A percentile compares a stretch with the other conserved stretches of the same genome.
phyloP scores from a whole-genome alignment of 1,140 invertebrate species.

The Amphibalanus amphitrite region DNA sequence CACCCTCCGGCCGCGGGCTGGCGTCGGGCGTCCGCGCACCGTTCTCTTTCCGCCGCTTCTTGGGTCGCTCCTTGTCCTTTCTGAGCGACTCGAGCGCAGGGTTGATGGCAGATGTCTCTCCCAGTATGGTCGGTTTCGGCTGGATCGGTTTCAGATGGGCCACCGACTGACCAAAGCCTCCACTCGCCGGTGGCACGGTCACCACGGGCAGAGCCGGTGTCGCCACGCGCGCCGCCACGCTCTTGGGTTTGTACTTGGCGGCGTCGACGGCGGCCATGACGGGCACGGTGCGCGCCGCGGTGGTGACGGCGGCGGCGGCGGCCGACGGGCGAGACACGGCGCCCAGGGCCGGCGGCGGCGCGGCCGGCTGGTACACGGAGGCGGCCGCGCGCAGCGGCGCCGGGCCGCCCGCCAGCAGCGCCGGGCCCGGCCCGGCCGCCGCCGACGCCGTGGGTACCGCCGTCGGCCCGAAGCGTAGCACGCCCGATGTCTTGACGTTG shows the following conservation, averaged over 20 bases:
- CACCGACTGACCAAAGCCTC: conserved; percentile 7
- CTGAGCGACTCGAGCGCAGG: conserved; percentile 7
- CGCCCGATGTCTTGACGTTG: neutral
- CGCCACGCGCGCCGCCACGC: neutral
- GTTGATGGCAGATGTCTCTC: conserved; percentile 1
- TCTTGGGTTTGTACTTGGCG: neutral
- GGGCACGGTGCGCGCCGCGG: too few relatives aligned
- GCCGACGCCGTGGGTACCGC: neutral
- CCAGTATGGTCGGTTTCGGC: conserved; percentile 9
- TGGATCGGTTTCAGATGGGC: conserved; percentile 9
- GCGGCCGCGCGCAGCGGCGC: too few relatives aligned
- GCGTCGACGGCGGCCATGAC: too few relatives aligned
- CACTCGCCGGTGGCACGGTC: neutral
- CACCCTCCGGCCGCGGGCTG: neutral
- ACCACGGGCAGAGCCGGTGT: too few relatives aligned
- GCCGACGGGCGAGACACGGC: too few relatives aligned
- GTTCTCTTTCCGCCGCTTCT: conserved; percentile 4
- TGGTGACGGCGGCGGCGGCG: too few relatives aligned
- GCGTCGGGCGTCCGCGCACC: neutral
- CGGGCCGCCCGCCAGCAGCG: too few relatives aligned
- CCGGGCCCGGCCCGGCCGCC: too few relatives aligned
- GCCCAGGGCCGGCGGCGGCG: too few relatives aligned
- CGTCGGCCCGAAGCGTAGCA: neutral
- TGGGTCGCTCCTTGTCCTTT: conserved; percentile 6
- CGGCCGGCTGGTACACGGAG: neutral